These are phyloP conservation scores for Trialeurodes vaporariorum DNA, from an alignment of 1,140 invertebrate species.

Conservation along the genomic window DNA sequence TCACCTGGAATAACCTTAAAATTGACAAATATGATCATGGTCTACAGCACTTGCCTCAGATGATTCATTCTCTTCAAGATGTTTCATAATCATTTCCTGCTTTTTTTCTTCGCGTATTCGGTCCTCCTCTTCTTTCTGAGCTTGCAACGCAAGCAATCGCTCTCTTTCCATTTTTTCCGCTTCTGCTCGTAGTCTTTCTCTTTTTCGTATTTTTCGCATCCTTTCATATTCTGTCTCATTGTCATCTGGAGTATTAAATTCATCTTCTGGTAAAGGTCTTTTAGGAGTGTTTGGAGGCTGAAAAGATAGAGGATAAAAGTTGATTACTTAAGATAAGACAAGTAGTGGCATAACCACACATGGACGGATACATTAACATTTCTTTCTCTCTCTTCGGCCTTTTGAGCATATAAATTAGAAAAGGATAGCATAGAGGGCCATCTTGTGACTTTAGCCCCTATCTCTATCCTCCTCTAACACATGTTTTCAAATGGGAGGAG, in stretches of 20 bases:
- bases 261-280: conserved; percentile 47
- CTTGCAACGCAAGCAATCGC: conserved; percentile 33
- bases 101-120: conserved; percentile 21
- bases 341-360: background rate
- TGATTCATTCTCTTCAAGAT: background rate
- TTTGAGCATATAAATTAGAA: too few relatives aligned
- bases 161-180: conserved; percentile 39
- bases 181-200: conserved; percentile 38
- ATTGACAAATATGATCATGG: too few relatives aligned
- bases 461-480: too few relatives aligned
- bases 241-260: conserved; percentile 49
- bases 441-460: too few relatives aligned
- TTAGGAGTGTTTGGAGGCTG: conserved; percentile 69
- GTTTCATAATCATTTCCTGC: conserved; percentile 12
- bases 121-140: conserved; percentile 21
- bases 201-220: conserved; percentile 27
- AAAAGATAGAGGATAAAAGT: conserved; percentile 21
- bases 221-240: conserved; percentile 34
- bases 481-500: too few relatives aligned
- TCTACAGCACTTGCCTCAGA: background rate
- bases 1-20: too few relatives aligned
- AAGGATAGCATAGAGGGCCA: too few relatives aligned
- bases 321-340: conserved; percentile 13
- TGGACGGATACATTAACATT: background rate
- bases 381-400: background rate